Conservation (phyloP, 2,113 vertebrate genomes). For the Castor canadensis region DNA sequence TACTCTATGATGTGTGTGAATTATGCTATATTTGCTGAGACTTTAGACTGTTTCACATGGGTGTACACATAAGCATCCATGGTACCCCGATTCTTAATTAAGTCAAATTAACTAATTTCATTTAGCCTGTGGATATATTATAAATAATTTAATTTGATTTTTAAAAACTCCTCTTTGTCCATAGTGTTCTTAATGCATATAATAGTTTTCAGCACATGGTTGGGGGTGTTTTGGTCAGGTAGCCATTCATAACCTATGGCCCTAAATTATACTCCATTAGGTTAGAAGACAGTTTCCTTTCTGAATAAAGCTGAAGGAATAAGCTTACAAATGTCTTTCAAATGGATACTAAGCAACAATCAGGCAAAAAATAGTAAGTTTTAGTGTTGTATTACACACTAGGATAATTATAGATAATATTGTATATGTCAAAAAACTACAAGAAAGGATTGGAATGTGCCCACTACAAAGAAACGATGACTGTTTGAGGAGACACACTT, state of each 20-base stretch:
- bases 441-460: neutral
- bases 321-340: neutral
- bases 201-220: neutral
- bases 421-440: neutral
- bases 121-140: neutral
- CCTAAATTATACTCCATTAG: neutral
- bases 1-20: neutral
- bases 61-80: neutral
- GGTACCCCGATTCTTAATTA: neutral
- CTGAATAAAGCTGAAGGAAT: neutral
- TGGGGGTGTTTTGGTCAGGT: neutral
- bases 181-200: neutral
- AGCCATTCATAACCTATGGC: neutral
- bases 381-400: neutral
- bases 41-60: neutral
- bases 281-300: neutral
- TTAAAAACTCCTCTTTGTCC: neutral
- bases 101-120: neutral
- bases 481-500: neutral
- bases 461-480: neutral
- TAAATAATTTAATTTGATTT: neutral
- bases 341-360: neutral
- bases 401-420: neutral
- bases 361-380: neutral
- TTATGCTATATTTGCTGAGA: neutral